Percentiles rank a stretch among this genome's conserved stretches.
Evolutionary conservation across 2,797 vertebrate genomes (phyloP).

Genomic region (Danio choprae): DNA sequence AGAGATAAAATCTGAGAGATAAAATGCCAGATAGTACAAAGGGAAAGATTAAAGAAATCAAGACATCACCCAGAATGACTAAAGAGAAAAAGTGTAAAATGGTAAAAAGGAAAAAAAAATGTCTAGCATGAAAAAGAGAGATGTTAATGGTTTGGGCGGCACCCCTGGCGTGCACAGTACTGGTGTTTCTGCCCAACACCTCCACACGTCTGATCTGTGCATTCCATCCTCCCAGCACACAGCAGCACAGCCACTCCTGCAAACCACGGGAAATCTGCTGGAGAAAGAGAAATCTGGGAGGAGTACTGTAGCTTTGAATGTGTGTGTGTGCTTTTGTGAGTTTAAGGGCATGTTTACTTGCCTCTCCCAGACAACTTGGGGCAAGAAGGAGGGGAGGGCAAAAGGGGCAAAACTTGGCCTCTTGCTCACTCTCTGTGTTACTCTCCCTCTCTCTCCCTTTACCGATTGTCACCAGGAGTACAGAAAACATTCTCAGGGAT

Average conservation of each 20-base stretch:
- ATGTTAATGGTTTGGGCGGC: conserved; percentile 73
- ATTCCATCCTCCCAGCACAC: conserved; percentile 69
- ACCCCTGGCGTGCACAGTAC: conserved; percentile 67
- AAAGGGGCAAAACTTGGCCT: conserved; percentile 35
- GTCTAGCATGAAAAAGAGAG: conserved; percentile 51
- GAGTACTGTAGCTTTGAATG: conserved; percentile 51
- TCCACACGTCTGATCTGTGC: conserved; percentile 76
- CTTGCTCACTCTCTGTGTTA: conserved; percentile 22
- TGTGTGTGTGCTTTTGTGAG: conserved; percentile 59
- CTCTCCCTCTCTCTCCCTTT: conserved; percentile 16
- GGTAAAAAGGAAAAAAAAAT: neutral
- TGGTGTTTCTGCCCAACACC: conserved; percentile 59
- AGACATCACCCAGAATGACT: neutral
- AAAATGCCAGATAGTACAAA: neutral
- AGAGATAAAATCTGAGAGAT: neutral
- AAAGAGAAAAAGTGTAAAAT: conserved; percentile 1
- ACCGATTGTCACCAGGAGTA: conserved; percentile 70
- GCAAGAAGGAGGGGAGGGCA: conserved; percentile 44
- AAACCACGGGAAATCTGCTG: conserved; percentile 44
- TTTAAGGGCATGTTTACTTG: conserved; percentile 53
- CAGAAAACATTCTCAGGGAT: conserved; percentile 82
- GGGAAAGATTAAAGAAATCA: neutral
- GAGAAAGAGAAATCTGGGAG: conserved; percentile 40
- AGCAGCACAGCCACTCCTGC: conserved; percentile 47
- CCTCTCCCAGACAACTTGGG: conserved; percentile 58